Evolutionary conservation across 1,140 invertebrate species (phyloP), one percentile per base, ranked within the genome.

Genomic region (Anoplolepis gracilipes): DNA sequence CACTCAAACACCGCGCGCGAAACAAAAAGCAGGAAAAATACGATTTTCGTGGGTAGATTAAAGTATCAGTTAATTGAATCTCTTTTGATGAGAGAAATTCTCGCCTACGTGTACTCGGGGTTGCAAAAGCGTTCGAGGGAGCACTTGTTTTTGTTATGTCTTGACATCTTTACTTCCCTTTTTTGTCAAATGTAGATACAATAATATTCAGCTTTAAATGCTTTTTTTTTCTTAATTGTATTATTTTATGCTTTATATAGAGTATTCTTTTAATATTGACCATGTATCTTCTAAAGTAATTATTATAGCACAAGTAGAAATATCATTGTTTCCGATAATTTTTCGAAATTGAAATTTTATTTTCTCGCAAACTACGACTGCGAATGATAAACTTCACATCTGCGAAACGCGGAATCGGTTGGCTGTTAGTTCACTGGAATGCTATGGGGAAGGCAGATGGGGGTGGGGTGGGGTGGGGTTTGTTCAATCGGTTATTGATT

Each of bases 401-500:
- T 87, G 84, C 76, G 87, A 90, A 92, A 92, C 88, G 90, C 86
- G 61, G 85, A 87, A 93, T 93, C 92, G 93, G 93, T 92, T 92
- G 90, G 86, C 87, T 90, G 91, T 92, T 92, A 90, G 88, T 87
- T 94, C 85, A 69, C 33, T 84, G 90, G 91, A 93, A 94, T 93
- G 91, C 86, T 90, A 90, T 70, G 55, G 72, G 55, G 46, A 85
- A 77, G 70, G 86, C 78, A 88, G 87, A 86, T 84, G 84, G 79
- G 85, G 90, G 88, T 84, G 42, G 81, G 25, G 28, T 64, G 36
- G 57, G 25, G 70, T 90, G 91, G 92, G 88, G 92, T 90, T 87
- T 89, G 91, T 94, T 93, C 93, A 94, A 94, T 94, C 92, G 93
- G 91, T 94, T 94, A 94, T 94, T 94, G 93, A 94, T 94, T 94